Evolutionary conservation across 35 echinoderm and acorn worm genomes (phyloP).

Genomic region (Hemicentrotus pulcherrimus): DNA sequence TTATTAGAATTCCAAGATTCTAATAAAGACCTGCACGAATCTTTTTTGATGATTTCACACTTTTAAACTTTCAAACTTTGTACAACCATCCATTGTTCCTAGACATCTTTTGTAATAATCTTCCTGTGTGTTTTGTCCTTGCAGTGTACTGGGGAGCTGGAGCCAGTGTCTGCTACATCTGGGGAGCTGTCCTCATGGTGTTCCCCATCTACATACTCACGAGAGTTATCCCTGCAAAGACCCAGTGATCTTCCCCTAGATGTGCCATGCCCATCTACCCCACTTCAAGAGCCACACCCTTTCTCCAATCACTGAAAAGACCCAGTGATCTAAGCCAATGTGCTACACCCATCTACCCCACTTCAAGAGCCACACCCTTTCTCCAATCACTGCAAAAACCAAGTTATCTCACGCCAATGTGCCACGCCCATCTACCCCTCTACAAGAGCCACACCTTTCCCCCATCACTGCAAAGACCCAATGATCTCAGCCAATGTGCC

Average conservation of each 20-base stretch:
- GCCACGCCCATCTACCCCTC: not conserved
- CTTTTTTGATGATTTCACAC: no score
- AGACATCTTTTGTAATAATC: no score
- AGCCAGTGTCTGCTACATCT: constrained; percentile 47
- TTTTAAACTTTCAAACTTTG: no score
- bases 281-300: not conserved
- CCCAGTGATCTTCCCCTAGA: not conserved
- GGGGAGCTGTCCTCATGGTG: constrained; percentile 56
- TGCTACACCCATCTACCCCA: not conserved
- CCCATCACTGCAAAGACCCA: no score
- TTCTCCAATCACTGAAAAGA: not conserved
- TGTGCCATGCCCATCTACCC: not conserved
- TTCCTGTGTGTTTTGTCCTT: not conserved
- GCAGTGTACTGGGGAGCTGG: constrained; percentile 59
- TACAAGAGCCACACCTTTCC: not conserved
- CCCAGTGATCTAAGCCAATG: not conserved
- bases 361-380: not conserved
- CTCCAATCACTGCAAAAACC: not conserved
- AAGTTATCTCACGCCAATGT: not conserved
- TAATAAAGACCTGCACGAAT: no score
- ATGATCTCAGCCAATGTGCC: no score
- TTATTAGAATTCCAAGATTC: no score
- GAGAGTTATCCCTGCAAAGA: constrained; percentile 43
- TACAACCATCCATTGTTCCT: no score
- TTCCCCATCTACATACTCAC: constrained; percentile 45